A percentile compares a stretch with the other conserved stretches of the same genome.
Evolutionary conservation across 2,113 vertebrate species (phyloP).

Genomic region (Ranitomeya variabilis): DNA sequence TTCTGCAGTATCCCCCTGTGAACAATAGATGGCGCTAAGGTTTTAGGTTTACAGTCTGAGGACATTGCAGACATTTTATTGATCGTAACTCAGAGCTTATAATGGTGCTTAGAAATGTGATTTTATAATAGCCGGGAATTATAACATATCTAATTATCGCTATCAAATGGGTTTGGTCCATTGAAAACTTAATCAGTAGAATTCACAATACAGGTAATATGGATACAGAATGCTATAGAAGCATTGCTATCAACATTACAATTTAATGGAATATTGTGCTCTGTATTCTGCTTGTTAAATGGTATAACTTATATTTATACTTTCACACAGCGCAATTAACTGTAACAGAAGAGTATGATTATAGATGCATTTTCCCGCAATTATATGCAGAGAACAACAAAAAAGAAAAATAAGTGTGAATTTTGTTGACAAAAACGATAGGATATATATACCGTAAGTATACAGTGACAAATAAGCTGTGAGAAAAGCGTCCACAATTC

Average conservation of each 20-base stretch:
- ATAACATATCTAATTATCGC: conserved; percentile 70
- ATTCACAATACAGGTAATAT: conserved; percentile 67
- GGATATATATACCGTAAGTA: neutral
- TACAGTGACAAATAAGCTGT: neutral
- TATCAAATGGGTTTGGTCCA: conserved; percentile 65
- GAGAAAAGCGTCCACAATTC: neutral
- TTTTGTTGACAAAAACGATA: neutral
- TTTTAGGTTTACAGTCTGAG: conserved; percentile 46
- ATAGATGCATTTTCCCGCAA: conserved; percentile 62
- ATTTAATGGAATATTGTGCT: conserved; percentile 62
- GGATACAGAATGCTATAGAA: conserved; percentile 62
- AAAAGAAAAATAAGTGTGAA: neutral
- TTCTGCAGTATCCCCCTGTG: neutral
- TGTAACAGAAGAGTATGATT: conserved; percentile 61
- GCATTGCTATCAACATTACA: conserved; percentile 62
- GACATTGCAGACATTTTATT: neutral
- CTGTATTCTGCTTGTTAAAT: conserved; percentile 57
- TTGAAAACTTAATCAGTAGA: conserved; percentile 70
- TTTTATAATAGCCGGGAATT: conserved; percentile 67
- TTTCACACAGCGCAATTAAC: conserved; percentile 62
- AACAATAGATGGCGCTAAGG: conserved; percentile 70
- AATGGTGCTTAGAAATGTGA: conserved; percentile 61
- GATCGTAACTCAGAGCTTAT: conserved; percentile 55
- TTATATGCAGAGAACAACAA: conserved; percentile 58
- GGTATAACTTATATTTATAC: conserved; percentile 62